Evolutionary conservation across 1,140 invertebrate species (phyloP), one percentile per base, ranked within the genome.

Genomic region (Samia ricini): DNA sequence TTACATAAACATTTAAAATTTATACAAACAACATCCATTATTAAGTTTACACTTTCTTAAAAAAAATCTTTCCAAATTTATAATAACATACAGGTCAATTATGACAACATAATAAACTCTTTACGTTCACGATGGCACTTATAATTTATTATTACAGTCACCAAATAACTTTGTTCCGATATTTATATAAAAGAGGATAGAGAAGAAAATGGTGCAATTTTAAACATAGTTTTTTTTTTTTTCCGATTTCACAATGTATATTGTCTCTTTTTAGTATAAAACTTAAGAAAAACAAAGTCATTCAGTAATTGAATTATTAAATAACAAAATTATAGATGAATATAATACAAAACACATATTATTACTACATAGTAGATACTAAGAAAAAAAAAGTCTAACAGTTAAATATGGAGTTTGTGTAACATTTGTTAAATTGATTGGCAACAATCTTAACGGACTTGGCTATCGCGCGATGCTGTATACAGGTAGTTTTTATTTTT

Each of bases 81-180:
- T n/a, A n/a, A n/a, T n/a, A n/a, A n/a, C n/a, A n/a, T n/a, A n/a
- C n/a, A n/a, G n/a, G n/a, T n/a, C n/a, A n/a, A n/a, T n/a, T n/a
- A n/a, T n/a, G n/a, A n/a, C n/a, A n/a, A n/a, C n/a, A n/a, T 42
- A 42, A 42, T 42, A 10, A 42, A 12, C 33, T 42, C n/a, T 42
- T 15, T 1, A 42, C 33, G n/a, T 42, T n/a, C 22, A 23, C 21
- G 52, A 55, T 55, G 52, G 52, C 52, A 55, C 52, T 55, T 55
- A 55, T 24, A 8, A 24, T 24, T 4, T 55, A 24, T 55, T 18
- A 23, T 24, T 24, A 15, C 20, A 52, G 15, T 55, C 24, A 24
- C 52, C 52, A 23, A 55, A 55, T 24, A 55, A 55, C 52, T 55
- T 24, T 51, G 50, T 20, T 51, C 48, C 3, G 12, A 49, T 49